Evolutionary conservation across 2,888 invertebrate genomes (phyloP).

Genomic region (Falcaria lacertinaria): DNA sequence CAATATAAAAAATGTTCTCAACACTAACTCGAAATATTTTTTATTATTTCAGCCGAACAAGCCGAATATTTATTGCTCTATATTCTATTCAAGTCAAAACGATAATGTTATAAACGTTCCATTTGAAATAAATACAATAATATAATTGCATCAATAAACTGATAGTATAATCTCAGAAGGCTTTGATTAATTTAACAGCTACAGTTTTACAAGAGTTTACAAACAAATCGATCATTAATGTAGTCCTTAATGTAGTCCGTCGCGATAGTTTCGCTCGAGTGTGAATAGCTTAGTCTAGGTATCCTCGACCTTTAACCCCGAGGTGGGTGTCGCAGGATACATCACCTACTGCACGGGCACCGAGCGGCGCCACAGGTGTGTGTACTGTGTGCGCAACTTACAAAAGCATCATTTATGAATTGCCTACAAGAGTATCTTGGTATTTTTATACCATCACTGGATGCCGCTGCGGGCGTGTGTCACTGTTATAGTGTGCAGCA

Average conservation of each 20-base stretch:
- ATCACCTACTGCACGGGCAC: not conserved
- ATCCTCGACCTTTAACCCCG: not conserved
- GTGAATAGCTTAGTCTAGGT: constrained; percentile 36
- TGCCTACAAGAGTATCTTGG: too few relatives aligned
- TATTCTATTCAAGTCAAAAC: constrained; percentile 37
- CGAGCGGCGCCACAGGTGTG: not conserved
- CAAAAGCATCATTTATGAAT: too few relatives aligned
- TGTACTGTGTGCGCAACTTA: too few relatives aligned
- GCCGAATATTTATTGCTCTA: constrained; percentile 54
- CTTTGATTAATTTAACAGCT: constrained; percentile 54
- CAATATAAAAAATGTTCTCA: constrained; percentile 51
- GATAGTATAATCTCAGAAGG: constrained; percentile 57
- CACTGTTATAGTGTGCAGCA: too few relatives aligned
- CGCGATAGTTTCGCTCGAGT: not conserved
- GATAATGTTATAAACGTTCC: constrained; percentile 31
- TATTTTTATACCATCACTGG: too few relatives aligned
- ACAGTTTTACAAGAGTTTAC: constrained; percentile 52
- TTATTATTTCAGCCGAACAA: constrained; percentile 41
- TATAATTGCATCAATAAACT: constrained; percentile 17
- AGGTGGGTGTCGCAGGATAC: not conserved
- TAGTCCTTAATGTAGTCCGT: constrained; percentile 43
- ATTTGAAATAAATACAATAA: constrained; percentile 23
- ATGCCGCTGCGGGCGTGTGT: too few relatives aligned
- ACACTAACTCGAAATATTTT: constrained; percentile 45
- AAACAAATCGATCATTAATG: constrained; percentile 35